Conservation (phyloP, 2,888 invertebrate genomes). For the Serripes groenlandicus region DNA sequence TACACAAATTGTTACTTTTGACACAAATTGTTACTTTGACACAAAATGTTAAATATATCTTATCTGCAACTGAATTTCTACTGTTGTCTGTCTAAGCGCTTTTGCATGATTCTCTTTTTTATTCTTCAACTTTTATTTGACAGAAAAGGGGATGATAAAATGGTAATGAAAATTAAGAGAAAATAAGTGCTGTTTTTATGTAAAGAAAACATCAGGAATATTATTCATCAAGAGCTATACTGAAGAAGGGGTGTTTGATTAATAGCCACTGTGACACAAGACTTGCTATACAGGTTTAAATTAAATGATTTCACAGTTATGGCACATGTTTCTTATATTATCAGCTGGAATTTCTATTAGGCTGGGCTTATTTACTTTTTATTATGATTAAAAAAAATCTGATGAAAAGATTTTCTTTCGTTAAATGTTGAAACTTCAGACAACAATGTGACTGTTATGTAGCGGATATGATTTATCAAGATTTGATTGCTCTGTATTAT, state of each 20-base stretch:
- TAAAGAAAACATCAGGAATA: conserved; percentile 15
- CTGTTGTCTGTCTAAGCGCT: too few relatives aligned
- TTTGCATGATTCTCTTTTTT: too few relatives aligned
- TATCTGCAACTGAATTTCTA: too few relatives aligned
- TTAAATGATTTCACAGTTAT: conserved; percentile 13
- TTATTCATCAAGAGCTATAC: conserved; percentile 4
- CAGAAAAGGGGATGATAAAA: too few relatives aligned
- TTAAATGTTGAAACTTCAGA: not conserved
- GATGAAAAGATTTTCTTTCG: conserved; percentile 13
- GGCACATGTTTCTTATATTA: conserved; percentile 13
- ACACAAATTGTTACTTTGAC: too few relatives aligned
- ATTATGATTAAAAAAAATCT: conserved; percentile 24
- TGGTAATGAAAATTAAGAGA: conserved; percentile 4
- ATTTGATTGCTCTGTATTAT: too few relatives aligned
- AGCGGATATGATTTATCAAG: too few relatives aligned
- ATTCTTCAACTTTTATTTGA: too few relatives aligned
- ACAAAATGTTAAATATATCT: too few relatives aligned
- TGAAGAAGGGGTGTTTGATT: conserved; percentile 9
- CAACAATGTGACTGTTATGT: too few relatives aligned
- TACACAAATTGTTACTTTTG: too few relatives aligned
- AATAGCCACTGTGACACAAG: conserved; percentile 17
- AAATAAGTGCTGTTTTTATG: conserved; percentile 7
- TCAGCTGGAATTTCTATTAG: conserved; percentile 21
- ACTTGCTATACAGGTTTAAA: conserved; percentile 11
- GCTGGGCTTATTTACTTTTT: conserved; percentile 15